Conservation (phyloP, 2,888 invertebrate species). For the Pyrrhia umbra region DNA sequence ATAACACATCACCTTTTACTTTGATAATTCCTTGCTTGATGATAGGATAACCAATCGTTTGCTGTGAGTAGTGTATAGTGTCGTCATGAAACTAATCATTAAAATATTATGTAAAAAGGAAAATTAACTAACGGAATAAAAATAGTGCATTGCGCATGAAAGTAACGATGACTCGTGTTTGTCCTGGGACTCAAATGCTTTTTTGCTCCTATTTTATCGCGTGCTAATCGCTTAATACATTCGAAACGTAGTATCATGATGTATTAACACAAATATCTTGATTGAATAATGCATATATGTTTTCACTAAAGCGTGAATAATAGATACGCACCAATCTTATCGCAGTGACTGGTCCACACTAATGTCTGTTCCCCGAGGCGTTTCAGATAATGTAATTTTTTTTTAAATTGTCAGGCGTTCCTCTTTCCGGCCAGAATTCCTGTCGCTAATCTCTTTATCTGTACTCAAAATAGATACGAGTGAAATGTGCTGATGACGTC, state of each 20-base stretch:
- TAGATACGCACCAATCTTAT: conserved; percentile 42
- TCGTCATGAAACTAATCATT: neutral
- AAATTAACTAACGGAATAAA: neutral
- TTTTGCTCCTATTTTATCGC: conserved; percentile 10
- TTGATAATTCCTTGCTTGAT: too few species aligned
- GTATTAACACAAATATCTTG: conserved; percentile 28
- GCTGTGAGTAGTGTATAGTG: neutral
- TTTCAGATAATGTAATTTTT: conserved; percentile 44
- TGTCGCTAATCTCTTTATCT: conserved; percentile 51
- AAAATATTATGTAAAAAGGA: neutral
- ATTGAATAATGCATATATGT: conserved; percentile 49
- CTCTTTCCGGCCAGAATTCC: conserved; percentile 28
- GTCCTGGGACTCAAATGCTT: neutral
- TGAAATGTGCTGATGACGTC: conserved; percentile 53
- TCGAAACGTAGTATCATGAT: conserved; percentile 30
- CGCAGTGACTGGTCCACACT: conserved; percentile 32
- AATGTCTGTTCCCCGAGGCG: conserved; percentile 32
- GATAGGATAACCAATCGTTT: too few species aligned
- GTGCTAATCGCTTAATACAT: conserved; percentile 20
- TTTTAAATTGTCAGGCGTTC: conserved; percentile 36
- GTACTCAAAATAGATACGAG: conserved; percentile 43
- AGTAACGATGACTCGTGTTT: neutral
- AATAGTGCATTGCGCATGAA: neutral
- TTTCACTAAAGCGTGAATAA: conserved; percentile 48
- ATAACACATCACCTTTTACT: too few species aligned